Evolutionary conservation across 1,140 invertebrate species (phyloP).

Genomic region (Hyles euphorbiae): DNA sequence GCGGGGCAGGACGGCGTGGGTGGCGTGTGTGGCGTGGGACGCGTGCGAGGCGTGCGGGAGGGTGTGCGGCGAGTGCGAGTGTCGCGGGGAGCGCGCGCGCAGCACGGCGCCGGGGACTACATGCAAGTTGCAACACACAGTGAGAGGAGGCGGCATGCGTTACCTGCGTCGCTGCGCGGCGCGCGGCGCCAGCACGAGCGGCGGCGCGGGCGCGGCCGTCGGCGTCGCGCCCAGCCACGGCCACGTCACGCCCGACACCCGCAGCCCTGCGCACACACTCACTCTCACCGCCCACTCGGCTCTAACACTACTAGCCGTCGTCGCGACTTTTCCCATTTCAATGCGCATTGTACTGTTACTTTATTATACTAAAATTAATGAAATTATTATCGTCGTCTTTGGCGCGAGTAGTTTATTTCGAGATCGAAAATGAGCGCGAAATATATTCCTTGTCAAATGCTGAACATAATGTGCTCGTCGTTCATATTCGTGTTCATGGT

Average conservation of each 20-base stretch:
- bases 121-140: constrained; percentile 58
- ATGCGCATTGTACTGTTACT: too few species aligned
- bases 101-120: constrained; percentile 50
- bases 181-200: constrained; percentile 72
- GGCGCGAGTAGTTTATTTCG: too few species aligned
- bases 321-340: not conserved
- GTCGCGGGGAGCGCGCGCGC: constrained; percentile 71
- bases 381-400: too few species aligned
- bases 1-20: constrained; percentile 73
- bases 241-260: constrained; percentile 77
- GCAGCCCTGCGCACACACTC: constrained; percentile 76
- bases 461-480: too few species aligned
- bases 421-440: too few species aligned
- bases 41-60: constrained; percentile 71
- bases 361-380: too few species aligned
- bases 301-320: constrained; percentile 2
- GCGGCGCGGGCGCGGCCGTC: constrained; percentile 72
- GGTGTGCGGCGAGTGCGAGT: constrained; percentile 62
- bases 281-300: constrained; percentile 15
- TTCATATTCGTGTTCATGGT: too few species aligned
- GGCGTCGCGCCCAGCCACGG: constrained; percentile 74
- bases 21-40: constrained; percentile 25
- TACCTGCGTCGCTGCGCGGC: constrained; percentile 75
- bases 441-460: too few species aligned
- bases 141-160: constrained; percentile 52